These are phyloP conservation scores for Cyanoderma ruficeps DNA, from an alignment of 2,113 vertebrate species.

Conservation along the genomic window DNA sequence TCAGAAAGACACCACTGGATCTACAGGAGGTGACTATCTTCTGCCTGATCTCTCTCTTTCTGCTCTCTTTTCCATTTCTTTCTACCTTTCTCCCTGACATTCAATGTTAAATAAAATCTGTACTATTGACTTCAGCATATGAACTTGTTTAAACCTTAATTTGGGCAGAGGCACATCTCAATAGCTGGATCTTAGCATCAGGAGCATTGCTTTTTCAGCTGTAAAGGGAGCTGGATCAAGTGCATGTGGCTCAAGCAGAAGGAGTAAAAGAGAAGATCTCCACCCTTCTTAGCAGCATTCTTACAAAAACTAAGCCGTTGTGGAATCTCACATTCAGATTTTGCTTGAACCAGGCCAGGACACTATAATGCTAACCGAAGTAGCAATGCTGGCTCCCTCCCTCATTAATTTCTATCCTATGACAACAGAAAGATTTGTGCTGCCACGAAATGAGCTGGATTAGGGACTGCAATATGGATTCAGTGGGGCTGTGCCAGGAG, in stretches of 20 bases:
- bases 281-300: not conserved
- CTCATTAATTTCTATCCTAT: not conserved
- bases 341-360: not conserved
- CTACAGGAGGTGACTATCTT: too few relatives aligned
- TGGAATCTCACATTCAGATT: not conserved
- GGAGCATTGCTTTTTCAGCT: not conserved
- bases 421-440: not conserved
- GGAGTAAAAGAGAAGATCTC: not conserved
- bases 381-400: not conserved
- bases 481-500: not conserved
- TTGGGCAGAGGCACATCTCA: not conserved
- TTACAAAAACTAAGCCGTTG: not conserved
- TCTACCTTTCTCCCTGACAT: not conserved
- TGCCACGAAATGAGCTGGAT: not conserved
- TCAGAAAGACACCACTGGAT: not conserved
- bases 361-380: not conserved
- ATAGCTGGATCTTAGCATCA: not conserved
- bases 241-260: rapidly evolving
- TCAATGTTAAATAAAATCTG: not conserved
- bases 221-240: not conserved
- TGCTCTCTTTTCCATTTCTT: not conserved
- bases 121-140: not conserved
- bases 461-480: not conserved
- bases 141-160: not conserved
- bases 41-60: not conserved